Base-by-base conservation (phyloP, 2,113 vertebrate species). In the Corapipo altera region DNA sequence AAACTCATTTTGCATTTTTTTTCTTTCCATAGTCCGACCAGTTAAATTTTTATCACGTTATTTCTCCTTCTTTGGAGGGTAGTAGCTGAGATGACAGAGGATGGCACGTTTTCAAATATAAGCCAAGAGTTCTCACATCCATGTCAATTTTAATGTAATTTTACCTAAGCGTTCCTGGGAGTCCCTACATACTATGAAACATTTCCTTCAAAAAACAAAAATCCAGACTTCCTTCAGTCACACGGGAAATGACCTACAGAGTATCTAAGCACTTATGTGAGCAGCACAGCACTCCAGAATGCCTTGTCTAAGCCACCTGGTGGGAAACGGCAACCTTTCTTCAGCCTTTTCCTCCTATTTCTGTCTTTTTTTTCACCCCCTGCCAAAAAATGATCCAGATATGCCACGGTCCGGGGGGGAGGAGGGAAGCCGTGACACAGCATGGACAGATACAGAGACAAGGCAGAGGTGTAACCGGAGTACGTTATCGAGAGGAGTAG, bases 31-130 rank as follows among this genome's bases (percentile, higher is more conserved):
- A 74, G 84, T 74, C 13, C 8, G 16, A 59, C 27, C 44, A 24
- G 64, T 44, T 41, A 43, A 11, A 11, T 20, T 85, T 77, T 64
- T 78, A 26, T 41, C 12, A 15, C 61, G 15, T 51, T 85, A 9
- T 23, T 81, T 52, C 3, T 72, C 24, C 16, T 15, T 61, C 44
- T 65, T 48, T 20, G 2, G 2, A 24, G 6, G 5, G 2, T 9
- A 8, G 9, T 9, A 1, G 9, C 11, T 2, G 4, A 18, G 6
- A 27, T 11, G 4, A 20, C 26, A 8, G 5, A 6, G 37, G 58
- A 43, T 1, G 0, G 26, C 2, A 0, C 10, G 9, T 66, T 85
- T 89, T 85, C 3, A 4, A 74, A 48, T 57, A 66, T 32, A 77
- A 86, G 11, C 17, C 21, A 85, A 61, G 49, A 69, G 61, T 82